phyloP scores from a whole-genome alignment of 2,113 vertebrate species.

The Percina caprodes region DNA sequence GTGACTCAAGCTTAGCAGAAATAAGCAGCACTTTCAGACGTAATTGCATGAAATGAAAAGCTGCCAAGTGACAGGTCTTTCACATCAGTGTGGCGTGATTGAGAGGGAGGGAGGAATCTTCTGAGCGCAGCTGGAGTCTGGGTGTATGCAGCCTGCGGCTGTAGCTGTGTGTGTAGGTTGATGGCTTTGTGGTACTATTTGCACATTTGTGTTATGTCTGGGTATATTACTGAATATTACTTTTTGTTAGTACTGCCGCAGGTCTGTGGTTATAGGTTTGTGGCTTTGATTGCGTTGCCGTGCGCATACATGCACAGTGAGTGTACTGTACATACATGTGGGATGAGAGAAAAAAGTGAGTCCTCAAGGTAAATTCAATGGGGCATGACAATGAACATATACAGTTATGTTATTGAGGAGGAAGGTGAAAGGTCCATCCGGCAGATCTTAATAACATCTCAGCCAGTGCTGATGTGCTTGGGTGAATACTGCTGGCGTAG shows the following conservation, averaged over 20 bases:
- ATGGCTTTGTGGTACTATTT: constrained; percentile 50
- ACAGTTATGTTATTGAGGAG: constrained; percentile 29
- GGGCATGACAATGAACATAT: constrained; percentile 39
- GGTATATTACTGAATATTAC: constrained; percentile 39
- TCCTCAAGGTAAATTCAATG: constrained; percentile 8
- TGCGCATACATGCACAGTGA: background rate
- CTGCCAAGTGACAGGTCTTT: constrained; percentile 72
- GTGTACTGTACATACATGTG: constrained; percentile 3
- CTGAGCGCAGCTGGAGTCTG: constrained; percentile 67
- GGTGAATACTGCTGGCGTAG: constrained; percentile 51
- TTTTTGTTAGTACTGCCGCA: constrained; percentile 34
- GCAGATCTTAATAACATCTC: constrained; percentile 62
- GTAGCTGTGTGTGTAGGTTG: constrained; percentile 46
- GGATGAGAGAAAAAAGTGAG: background rate
- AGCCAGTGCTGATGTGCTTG: constrained; percentile 43
- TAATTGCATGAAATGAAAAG: constrained; percentile 78
- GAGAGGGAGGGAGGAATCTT: constrained; percentile 70
- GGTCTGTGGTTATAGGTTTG: constrained; percentile 8
- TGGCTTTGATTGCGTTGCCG: background rate
- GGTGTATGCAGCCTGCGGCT: constrained; percentile 50
- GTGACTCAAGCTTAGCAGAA: constrained; percentile 53
- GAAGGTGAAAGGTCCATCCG: constrained; percentile 57
- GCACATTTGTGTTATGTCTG: constrained; percentile 50
- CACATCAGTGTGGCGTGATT: constrained; percentile 75
- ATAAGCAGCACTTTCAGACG: constrained; percentile 57